Base-by-base conservation (phyloP, 1,140 invertebrate species). In the Atta texana region DNA sequence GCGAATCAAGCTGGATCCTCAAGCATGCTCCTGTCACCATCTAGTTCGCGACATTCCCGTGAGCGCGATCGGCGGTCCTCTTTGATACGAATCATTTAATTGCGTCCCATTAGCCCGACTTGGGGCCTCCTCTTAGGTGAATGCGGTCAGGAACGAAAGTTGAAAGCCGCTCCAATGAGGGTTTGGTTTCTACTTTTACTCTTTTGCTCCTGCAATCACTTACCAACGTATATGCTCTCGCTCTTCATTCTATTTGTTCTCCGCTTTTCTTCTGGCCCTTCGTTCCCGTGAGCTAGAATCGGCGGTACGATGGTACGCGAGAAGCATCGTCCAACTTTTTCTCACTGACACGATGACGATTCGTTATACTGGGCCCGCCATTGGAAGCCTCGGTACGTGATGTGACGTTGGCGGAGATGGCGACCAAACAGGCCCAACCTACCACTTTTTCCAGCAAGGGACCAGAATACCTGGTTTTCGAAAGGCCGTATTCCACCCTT, bases 21-120 rank as follows among this genome's bases (percentile, higher is more conserved):
- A 59, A 86, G 63, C 78, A 89, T 63, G 68, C 66, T 53, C 68
- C 71, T 87, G 51, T 90, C 84, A 89, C 89, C 91, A 89, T 91
- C 92, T 95, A 94, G 94, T 93, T 94, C 95, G 93, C 94, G 94
- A 94, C 94, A 95, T 95, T 95, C 94, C 92, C 94, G 95, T 93
- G 93, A 92, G 91, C 92, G 92, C 91, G 92, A 93, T 93, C 88
- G 93, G 94, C 94, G 94, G 94, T 91, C 92, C 93, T 94, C 95
- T 95, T 95, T 95, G 95, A 95, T 95, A 94, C 94, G 92, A 94
- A 95, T 95, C 95, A 90, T 95, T 95, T 95, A 95, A 95, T 95
- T 95, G 95, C 94, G 93, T 94, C 94, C 95, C 94, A 95, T 95
- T 95, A 95, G 95, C 94, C 90, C 92, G 90, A 84, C 86, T 86